Evolutionary conservation across 1,140 invertebrate species (phyloP).

Genomic region (Drosophila melanogaster): Release_6_plus_ISO1_MT NT_033777.3:31626001-31626500

Average conservation of each 20-base stretch:
- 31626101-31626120: slow-evolving; percentile 48
- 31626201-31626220: slow-evolving; percentile 77
- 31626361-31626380: slow-evolving; percentile 10
- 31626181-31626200: slow-evolving; percentile 46
- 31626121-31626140: slow-evolving; percentile 52
- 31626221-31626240: slow-evolving; percentile 74
- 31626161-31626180: slow-evolving; percentile 9
- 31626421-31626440: background rate
- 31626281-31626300: slow-evolving; percentile 10
- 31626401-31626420: no score
- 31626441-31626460: background rate
- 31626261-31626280: slow-evolving; percentile 13
- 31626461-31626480: no score
- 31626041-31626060: slow-evolving; percentile 43
- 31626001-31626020: slow-evolving; percentile 78
- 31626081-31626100: slow-evolving; percentile 54
- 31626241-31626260: slow-evolving; percentile 29
- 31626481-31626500: background rate
- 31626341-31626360: slow-evolving; percentile 58
- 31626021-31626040: slow-evolving; percentile 57
- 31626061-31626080: slow-evolving; percentile 24
- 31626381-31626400: no score
- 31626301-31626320: slow-evolving; percentile 12
- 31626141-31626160: background rate
- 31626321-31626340: slow-evolving; percentile 56